Conservation (phyloP, 2,113 vertebrate genomes). For the Oryzias curvinotus region DNA sequence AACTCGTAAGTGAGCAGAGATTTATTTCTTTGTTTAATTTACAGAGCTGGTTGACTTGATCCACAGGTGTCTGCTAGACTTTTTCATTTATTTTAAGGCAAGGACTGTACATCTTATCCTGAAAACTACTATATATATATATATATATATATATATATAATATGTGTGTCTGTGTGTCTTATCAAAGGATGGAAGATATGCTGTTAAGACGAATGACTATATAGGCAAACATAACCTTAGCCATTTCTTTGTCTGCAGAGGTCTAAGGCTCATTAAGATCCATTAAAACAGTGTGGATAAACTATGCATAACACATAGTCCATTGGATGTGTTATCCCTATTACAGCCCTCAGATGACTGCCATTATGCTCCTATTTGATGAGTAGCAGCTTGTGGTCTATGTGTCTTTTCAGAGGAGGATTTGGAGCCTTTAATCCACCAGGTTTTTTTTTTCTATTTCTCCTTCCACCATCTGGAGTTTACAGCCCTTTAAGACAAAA, state of each 20-base stretch:
- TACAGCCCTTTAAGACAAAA: conserved; percentile 75
- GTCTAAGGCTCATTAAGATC: conserved; percentile 65
- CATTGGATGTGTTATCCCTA: conserved; percentile 61
- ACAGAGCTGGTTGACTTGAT: background rate
- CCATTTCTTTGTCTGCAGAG: conserved; percentile 49
- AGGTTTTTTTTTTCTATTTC: conserved; percentile 59
- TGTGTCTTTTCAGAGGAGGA: conserved; percentile 74
- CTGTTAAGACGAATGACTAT: conserved; percentile 51
- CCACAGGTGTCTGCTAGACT: conserved; percentile 25
- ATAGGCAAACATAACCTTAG: conserved; percentile 59
- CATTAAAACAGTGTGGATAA: conserved; percentile 67
- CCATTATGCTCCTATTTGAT: conserved; percentile 70
- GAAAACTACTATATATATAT: too few relatives aligned
- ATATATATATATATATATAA: too few relatives aligned
- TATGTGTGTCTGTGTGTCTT: too few relatives aligned
- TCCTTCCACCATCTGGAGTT: conserved; percentile 79
- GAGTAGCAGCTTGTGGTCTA: conserved; percentile 66
- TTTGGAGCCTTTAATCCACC: conserved; percentile 78
- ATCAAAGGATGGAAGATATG: too few relatives aligned
- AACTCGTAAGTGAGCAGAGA: conserved; percentile 55
- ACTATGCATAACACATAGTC: conserved; percentile 68
- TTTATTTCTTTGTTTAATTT: background rate
- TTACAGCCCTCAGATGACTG: conserved; percentile 57
- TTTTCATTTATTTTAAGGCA: too few relatives aligned
- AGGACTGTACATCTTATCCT: too few relatives aligned